Evolutionary conservation across 2,113 vertebrate species (phyloP).

Genomic region (Ahaetulla prasina): DNA sequence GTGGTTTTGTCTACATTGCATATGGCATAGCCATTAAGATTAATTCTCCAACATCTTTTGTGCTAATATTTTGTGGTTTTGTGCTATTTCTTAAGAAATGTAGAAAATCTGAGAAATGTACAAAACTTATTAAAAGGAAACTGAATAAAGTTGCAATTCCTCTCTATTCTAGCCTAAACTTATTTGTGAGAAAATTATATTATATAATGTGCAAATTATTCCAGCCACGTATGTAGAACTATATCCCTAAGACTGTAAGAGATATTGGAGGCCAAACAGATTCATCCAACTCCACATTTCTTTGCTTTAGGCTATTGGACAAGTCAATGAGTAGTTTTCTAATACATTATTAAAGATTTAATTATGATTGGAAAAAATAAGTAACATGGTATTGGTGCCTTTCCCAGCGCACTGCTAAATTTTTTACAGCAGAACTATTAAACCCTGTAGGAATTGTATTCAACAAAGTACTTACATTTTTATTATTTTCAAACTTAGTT

Average conservation of each 20-base stretch:
- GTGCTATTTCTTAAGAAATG: neutral
- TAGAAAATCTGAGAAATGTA: neutral
- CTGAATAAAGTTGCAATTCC: neutral
- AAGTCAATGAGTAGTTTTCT: conserved; percentile 18
- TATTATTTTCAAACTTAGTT: conserved; percentile 33
- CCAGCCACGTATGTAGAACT: neutral
- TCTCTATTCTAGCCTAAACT: neutral
- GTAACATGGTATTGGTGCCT: conserved; percentile 1
- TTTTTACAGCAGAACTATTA: conserved; percentile 14
- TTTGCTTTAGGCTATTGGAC: conserved; percentile 10
- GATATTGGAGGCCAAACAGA: conserved; percentile 7
- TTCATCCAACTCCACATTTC: neutral
- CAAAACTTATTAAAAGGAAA: neutral
- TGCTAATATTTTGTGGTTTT: neutral
- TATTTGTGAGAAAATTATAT: neutral
- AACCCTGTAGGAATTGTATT: conserved; percentile 15
- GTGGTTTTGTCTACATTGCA: neutral
- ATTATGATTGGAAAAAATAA: conserved; percentile 29
- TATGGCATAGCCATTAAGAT: neutral
- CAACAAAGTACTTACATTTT: conserved; percentile 31
- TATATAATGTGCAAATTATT: neutral
- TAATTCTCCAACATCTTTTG: neutral
- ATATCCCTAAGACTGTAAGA: neutral
- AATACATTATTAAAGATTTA: conserved; percentile 33
- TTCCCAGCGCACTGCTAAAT: conserved; percentile 12